Evolutionary conservation across 1,140 invertebrate species (phyloP).

Genomic region (Oryctes rhinoceros): DNA sequence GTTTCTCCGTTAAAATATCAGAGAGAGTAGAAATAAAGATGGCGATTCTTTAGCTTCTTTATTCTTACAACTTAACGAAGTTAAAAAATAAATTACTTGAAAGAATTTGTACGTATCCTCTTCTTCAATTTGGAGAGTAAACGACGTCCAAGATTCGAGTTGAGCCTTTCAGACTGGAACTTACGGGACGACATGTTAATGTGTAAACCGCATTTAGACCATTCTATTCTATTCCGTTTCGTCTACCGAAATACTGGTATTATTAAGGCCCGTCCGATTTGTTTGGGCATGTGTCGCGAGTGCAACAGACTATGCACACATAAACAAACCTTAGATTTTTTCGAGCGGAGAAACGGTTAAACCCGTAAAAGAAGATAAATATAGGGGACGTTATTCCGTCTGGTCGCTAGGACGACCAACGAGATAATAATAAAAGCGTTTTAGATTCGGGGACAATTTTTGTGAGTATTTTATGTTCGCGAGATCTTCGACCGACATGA

Average conservation of each 20-base stretch:
- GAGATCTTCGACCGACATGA: no score
- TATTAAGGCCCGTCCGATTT: not conserved
- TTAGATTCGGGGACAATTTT: not conserved
- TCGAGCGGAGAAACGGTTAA: not conserved
- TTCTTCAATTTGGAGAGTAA: no score
- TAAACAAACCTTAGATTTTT: not conserved
- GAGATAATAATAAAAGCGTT: not conserved
- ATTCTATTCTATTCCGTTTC: not conserved
- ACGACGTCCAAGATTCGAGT: no score
- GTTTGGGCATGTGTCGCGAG: constrained; percentile 17
- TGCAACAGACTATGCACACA: not conserved
- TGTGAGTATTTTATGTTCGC: no score
- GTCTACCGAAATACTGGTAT: not conserved
- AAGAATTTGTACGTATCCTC: no score
- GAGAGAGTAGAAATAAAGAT: no score
- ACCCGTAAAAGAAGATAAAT: constrained; percentile 7
- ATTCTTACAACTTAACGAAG: no score
- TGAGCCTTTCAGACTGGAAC: no score
- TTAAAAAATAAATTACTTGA: no score
- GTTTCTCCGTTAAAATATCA: no score
- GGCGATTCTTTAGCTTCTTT: no score
- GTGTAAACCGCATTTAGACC: not conserved
- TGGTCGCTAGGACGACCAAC: not conserved
- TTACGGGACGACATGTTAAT: no score
- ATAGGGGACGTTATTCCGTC: not conserved